Percentiles rank a stretch among this genome's conserved stretches.
These are phyloP conservation scores for Lota lota DNA, from an alignment of 2,113 vertebrate species.

Conservation along the genomic window DNA sequence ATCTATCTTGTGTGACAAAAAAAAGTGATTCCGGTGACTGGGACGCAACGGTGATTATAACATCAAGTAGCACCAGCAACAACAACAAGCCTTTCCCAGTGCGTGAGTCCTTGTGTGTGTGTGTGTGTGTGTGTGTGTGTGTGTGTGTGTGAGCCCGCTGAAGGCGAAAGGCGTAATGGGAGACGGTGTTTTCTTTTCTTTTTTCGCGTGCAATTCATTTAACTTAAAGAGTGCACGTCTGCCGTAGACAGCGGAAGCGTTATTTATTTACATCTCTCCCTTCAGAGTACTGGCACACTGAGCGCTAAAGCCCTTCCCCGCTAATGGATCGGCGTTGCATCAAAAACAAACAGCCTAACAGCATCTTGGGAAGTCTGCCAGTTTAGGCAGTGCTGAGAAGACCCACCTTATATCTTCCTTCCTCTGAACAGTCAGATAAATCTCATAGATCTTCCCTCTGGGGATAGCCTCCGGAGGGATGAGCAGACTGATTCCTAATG, in stretches of 20 bases:
- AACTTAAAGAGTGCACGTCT: conserved; percentile 59
- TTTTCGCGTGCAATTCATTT: conserved; percentile 59
- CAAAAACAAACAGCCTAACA: conserved; percentile 64
- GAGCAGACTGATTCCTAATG: conserved; percentile 93
- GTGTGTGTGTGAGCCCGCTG: too few relatives aligned
- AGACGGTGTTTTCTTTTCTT: too few relatives aligned
- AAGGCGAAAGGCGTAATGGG: too few relatives aligned
- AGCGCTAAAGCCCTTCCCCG: conserved; percentile 42
- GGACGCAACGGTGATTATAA: conserved; percentile 28
- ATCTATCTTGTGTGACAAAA: conserved; percentile 39
- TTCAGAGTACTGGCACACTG: conserved; percentile 42
- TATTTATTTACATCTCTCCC: conserved; percentile 65
- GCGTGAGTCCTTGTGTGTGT: too few relatives aligned
- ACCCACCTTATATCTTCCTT: conserved; percentile 97
- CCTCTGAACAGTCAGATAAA: conserved; percentile 96
- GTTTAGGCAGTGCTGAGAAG: conserved; percentile 53
- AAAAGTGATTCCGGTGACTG: conserved; percentile 29
- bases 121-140: too few relatives aligned
- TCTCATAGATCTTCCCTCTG: conserved; percentile 97
- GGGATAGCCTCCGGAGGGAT: conserved; percentile 98
- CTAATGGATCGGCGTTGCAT: conserved; percentile 63
- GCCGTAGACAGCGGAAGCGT: conserved; percentile 42
- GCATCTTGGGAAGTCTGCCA: conserved; percentile 58
- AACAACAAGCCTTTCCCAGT: neutral
- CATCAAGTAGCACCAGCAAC: conserved; percentile 25